phyloP scores from a whole-genome alignment of 2,113 vertebrate genomes.

The Sturnus vulgaris region DNA sequence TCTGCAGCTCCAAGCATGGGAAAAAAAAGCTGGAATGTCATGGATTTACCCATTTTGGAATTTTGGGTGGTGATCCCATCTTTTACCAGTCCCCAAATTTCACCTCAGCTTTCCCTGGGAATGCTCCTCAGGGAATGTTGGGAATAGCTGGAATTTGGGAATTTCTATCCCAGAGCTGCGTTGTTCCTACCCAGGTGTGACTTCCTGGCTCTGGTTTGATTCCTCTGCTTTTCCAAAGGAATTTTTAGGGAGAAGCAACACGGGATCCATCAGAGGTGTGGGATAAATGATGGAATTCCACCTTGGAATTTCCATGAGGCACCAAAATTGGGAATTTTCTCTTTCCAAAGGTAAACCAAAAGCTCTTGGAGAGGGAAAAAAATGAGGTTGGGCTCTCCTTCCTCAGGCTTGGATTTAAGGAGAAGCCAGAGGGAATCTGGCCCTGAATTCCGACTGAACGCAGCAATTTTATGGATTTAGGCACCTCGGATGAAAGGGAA shows the following conservation, averaged over 20 bases:
- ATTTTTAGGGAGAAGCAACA: neutral
- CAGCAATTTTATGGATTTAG: neutral
- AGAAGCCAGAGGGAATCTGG: neutral
- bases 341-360: neutral
- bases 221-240: neutral
- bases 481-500: neutral
- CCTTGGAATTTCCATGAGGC: neutral
- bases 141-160: neutral
- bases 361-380: neutral
- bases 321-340: neutral
- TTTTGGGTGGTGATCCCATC: too few species aligned
- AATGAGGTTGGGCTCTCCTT: neutral
- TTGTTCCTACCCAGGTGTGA: too few species aligned
- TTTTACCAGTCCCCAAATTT: too few species aligned
- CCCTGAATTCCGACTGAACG: neutral
- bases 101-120: neutral
- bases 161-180: neutral
- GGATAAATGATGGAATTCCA: neutral
- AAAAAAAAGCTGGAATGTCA: neutral
- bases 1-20: neutral
- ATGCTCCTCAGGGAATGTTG: accelerated
- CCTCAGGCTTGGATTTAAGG: neutral
- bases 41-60: neutral
- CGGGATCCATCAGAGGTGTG: accelerated
- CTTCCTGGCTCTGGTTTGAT: neutral